Percentiles rank a stretch among this genome's conserved stretches.
phyloP scores from a whole-genome alignment of 2,113 vertebrate genomes.

The Corydoras maculifer region DNA sequence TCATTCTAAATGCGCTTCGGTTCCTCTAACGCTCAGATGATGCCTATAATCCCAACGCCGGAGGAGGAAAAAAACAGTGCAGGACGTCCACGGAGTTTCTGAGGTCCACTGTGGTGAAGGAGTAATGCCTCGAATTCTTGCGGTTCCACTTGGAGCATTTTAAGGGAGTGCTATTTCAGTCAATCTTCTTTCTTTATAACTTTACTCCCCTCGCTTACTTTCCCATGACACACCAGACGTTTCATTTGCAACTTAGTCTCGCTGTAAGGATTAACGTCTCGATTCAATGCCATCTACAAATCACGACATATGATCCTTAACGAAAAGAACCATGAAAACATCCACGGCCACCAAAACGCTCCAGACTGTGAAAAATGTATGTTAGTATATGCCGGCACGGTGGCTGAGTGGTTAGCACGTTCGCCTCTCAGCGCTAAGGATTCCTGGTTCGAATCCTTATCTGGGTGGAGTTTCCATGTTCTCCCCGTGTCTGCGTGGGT shows the following conservation, averaged over 20 bases:
- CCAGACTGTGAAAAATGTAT: not conserved
- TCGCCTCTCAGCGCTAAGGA: no score
- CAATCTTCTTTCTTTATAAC: constrained; percentile 30
- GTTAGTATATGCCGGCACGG: no score
- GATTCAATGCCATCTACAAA: constrained; percentile 5
- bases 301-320: not conserved
- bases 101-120: constrained; percentile 30
- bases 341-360: not conserved
- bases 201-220: constrained; percentile 25
- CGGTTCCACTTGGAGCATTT: constrained; percentile 38
- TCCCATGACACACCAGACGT: constrained; percentile 28
- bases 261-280: not conserved
- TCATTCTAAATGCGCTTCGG: not conserved
- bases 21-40: not conserved
- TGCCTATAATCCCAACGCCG: not conserved
- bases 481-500: no score
- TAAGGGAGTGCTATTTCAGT: constrained; percentile 35
- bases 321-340: not conserved
- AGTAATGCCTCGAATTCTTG: constrained; percentile 42
- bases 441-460: no score
- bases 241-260: constrained; percentile 2
- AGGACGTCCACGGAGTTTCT: constrained; percentile 27
- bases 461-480: no score
- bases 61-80: not conserved
- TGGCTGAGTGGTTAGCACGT: no score